A percentile compares a stretch with the other conserved stretches of the same genome.
These are phyloP conservation scores for Lichenostomus cassidix DNA, from an alignment of 2,113 vertebrate genomes.

Conservation along the genomic window DNA sequence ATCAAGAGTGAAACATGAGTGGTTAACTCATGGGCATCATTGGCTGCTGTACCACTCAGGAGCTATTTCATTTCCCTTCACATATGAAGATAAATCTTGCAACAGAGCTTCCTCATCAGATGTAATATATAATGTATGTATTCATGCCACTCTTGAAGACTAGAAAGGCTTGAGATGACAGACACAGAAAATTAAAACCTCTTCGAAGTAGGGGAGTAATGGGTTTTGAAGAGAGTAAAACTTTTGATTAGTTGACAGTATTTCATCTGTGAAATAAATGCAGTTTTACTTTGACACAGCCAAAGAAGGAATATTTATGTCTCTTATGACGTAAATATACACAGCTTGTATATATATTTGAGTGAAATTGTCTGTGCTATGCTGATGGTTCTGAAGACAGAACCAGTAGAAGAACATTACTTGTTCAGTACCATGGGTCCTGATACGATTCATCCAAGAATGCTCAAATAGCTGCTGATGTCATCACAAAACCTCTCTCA, in stretches of 20 bases:
- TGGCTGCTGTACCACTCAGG: background rate
- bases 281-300: background rate
- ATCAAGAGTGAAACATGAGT: background rate
- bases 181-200: constrained; percentile 16
- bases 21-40: background rate
- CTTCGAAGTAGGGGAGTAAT: background rate
- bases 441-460: background rate
- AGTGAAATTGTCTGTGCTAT: background rate
- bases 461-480: background rate
- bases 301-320: background rate
- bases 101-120: constrained; percentile 14
- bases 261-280: background rate
- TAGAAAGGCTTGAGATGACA: background rate
- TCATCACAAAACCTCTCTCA: background rate
- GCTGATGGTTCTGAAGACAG: background rate
- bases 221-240: background rate
- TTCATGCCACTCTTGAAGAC: background rate
- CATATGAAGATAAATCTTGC: constrained; percentile 9
- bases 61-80: background rate
- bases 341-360: background rate
- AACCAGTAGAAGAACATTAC: background rate
- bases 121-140: background rate
- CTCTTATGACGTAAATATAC: background rate
- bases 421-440: background rate
- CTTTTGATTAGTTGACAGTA: background rate